Base-by-base conservation (phyloP, 1,140 invertebrate genomes). In the Chelonus insularis region DNA sequence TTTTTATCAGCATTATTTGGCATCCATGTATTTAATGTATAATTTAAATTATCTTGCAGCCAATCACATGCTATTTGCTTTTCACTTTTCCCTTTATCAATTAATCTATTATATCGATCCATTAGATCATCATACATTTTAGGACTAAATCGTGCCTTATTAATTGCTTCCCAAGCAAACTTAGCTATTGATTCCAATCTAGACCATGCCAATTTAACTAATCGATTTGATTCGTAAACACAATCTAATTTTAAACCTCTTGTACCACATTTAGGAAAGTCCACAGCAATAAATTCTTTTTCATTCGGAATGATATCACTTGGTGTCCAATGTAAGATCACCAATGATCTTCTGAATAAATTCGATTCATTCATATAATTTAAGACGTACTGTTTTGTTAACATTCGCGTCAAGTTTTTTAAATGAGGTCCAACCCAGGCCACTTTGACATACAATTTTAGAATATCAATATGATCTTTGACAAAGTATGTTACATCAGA, bases 241-340 rank as follows among this genome's bases (percentile, higher is more conserved):
- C 88, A 90, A 6, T 79, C 77, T 1, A 76, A 60, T 0, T 57
- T 62, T 0, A 64, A 65, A 4, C 72, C 64, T 3, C 72, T 70
- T 4, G 78, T 69, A 14, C 85, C 81, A 65, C 86, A 88, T 45
- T 80, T 75, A 7, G 86, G 85, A 69, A 88, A 83, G 3, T 72
- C 72, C 1, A 88, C 80, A 20, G 71, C 73, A 1, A 74, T 67
- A 63, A 83, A 86, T 36, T 85, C 68, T 2, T 76, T 69, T 57
- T 79, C 70, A 69, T 84, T 77, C 78, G 86, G 68, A 34, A 88
- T 77, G 25, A 91, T 68, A n/a, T 80, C 77, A 52, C 86, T 89
- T 0, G 91, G 90, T 1, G 83, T 84, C 85, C 87, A 90, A 66
- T 85, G 84, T 41, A 92, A 81, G 43, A 92, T 84, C 2, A 91